Evolutionary conservation across 2,113 vertebrate species (phyloP).

Genomic region (Hepsetus odoe): DNA sequence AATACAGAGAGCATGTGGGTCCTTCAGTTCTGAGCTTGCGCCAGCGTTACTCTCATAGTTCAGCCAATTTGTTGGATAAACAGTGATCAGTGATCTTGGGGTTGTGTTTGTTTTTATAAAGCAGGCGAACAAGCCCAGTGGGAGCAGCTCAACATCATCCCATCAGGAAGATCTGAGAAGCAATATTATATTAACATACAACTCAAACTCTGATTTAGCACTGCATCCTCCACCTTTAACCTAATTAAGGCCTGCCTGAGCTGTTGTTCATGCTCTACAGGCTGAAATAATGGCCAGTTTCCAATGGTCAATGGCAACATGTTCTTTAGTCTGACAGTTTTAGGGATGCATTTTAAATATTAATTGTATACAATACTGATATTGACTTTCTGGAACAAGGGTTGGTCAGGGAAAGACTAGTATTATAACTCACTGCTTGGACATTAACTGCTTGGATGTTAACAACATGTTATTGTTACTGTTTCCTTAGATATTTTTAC

Average conservation of each 20-base stretch:
- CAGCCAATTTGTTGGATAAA: slow-evolving; percentile 47
- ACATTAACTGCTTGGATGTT: no score
- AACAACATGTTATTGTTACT: no score
- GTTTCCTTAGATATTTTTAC: no score
- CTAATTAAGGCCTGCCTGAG: neutral
- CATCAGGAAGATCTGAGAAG: slow-evolving; percentile 35
- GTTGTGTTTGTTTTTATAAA: slow-evolving; percentile 42
- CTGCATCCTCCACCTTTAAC: slow-evolving; percentile 13
- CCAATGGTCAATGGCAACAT: neutral
- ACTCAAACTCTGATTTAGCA: slow-evolving; percentile 21
- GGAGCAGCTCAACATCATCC: slow-evolving; percentile 35
- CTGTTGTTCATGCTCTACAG: neutral
- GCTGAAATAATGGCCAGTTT: slow-evolving; percentile 16
- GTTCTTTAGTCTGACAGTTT: neutral
- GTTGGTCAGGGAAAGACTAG: no score
- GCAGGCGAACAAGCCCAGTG: slow-evolving; percentile 19
- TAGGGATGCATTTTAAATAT: no score
- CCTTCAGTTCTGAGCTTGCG: neutral
- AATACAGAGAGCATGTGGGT: neutral
- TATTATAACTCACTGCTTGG: no score
- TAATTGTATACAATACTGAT: no score
- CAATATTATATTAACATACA: slow-evolving; percentile 34
- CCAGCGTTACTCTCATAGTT: slow-evolving; percentile 16
- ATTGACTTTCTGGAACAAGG: no score
- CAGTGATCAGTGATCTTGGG: slow-evolving; percentile 36